Evolutionary conservation across 2,888 invertebrate genomes (phyloP), one percentile per base, ranked within the genome.

Genomic region (Germaria angustata): DNA sequence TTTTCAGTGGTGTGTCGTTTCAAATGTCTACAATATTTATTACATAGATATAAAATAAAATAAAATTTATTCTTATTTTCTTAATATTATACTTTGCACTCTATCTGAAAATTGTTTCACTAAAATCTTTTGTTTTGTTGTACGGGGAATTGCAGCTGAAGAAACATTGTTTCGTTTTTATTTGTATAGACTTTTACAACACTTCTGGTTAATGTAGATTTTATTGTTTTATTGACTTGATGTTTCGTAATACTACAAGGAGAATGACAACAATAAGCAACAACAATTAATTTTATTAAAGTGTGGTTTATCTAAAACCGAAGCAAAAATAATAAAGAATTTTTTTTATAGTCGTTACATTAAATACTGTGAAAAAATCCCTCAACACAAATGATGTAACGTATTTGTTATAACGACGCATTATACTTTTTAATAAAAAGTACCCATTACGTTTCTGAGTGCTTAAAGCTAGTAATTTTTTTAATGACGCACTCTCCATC

Each of bases 141-240:
- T 53, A 57, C 28, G 7, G 66, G 57, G 65, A 66, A 51, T 77
- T 77, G 22, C 59, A 61, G 11, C 53, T 28, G 32, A 53, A 51
- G 46, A 61, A 46, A 68, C 49, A 59, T 41, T 77, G 44, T 69
- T 78, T 32, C 28, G 55, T 53, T 65, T 65, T 46, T 36, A 51
- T 69, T 61, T 53, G 46, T 72, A 65, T 49, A 65, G 39, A 57
- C 57, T 72, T 72, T 72, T 79, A 65, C 49, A 72, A 71, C 71
- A 57, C 55, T 65, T 65, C 32, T 57, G 71, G 39, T 78, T 71
- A 72, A 72, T 79, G 78, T 65, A 57, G n/a, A 79, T 72, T 79
- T 79, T 79, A 79, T 79, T 79, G 57, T 79, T 79, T 65, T 65
- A 71, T 63, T 36, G 34, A 36, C 22, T 63, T 53, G n/a, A 77